phyloP scores from a whole-genome alignment of 2,888 invertebrate species.

The Rotaria magnacalcarata region DNA sequence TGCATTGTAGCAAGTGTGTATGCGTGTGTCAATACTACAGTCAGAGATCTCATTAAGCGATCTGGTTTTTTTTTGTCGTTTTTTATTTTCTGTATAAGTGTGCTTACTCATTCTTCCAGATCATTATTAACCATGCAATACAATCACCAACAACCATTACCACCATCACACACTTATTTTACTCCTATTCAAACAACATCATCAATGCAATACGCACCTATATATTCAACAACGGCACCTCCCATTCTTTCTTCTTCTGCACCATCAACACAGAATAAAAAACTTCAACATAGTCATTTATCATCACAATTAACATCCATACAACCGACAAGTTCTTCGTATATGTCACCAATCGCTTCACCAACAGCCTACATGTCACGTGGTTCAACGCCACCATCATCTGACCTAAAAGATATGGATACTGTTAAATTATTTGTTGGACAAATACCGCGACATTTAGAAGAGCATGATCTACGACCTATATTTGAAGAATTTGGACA shows the following conservation, averaged over 20 bases:
- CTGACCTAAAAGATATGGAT: slow-evolving; percentile 61
- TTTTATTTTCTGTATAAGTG: not conserved
- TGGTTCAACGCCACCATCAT: slow-evolving; percentile 3
- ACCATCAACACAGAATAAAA: not conserved
- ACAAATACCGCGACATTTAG: slow-evolving; percentile 81
- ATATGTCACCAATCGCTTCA: not conserved
- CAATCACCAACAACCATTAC: not conserved
- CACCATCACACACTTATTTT: not conserved
- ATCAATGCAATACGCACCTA: slow-evolving; percentile 1
- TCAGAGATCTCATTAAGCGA: slow-evolving; percentile 4
- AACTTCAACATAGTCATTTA: not conserved
- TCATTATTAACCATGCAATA: slow-evolving; percentile 15
- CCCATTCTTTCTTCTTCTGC: not conserved
- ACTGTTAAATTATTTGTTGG: slow-evolving; percentile 81
- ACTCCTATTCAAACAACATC: slow-evolving; percentile 20
- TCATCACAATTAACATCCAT: slow-evolving; percentile 12
- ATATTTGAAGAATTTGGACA: slow-evolving; percentile 87
- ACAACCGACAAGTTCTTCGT: slow-evolving; percentile 9
- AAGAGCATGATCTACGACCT: slow-evolving; percentile 78
- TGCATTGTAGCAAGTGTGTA: slow-evolving; percentile 15
- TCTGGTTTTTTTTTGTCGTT: not conserved
- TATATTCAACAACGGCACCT: not conserved
- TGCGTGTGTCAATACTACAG: slow-evolving; percentile 4
- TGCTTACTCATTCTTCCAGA: slow-evolving; percentile 18
- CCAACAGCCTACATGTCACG: not conserved